phyloP scores from a whole-genome alignment of 2,797 vertebrate species.

The Crenuchus spilurus region DNA sequence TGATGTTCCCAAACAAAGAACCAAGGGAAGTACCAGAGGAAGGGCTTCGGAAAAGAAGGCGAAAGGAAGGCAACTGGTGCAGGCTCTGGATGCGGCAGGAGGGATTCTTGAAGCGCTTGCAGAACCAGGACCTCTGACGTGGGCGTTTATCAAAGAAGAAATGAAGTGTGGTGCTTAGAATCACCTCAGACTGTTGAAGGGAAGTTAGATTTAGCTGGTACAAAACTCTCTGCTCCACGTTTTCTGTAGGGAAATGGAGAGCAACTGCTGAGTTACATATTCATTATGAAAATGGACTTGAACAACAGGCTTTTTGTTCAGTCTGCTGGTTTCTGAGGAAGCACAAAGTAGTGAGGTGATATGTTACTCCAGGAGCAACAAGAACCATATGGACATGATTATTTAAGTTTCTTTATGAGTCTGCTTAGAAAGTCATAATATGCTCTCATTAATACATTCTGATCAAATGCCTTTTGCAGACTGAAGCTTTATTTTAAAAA shows the following conservation, averaged over 20 bases:
- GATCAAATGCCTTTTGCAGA: slow-evolving; percentile 71
- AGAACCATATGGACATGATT: slow-evolving; percentile 81
- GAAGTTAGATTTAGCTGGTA: slow-evolving; percentile 91
- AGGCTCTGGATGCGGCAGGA: slow-evolving; percentile 72
- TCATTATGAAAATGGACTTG: slow-evolving; percentile 36
- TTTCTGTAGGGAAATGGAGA: slow-evolving; percentile 62
- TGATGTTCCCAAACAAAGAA: slow-evolving; percentile 82
- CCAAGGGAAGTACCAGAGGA: slow-evolving; percentile 73
- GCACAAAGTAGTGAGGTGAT: slow-evolving; percentile 71
- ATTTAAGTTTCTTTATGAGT: slow-evolving; percentile 73
- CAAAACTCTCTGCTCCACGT: slow-evolving; percentile 74
- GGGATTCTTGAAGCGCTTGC: slow-evolving; percentile 80
- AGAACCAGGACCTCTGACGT: slow-evolving; percentile 73
- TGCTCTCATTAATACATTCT: slow-evolving; percentile 18
- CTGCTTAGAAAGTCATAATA: slow-evolving; percentile 50
- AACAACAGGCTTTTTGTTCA: slow-evolving; percentile 53
- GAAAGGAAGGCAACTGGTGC: slow-evolving; percentile 63
- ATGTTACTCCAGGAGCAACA: slow-evolving; percentile 74
- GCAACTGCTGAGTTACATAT: slow-evolving; percentile 71
- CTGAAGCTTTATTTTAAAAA: slow-evolving; percentile 66
- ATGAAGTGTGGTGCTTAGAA: slow-evolving; percentile 87
- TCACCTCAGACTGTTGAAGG: slow-evolving; percentile 88
- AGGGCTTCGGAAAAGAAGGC: slow-evolving; percentile 79
- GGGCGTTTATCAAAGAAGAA: slow-evolving; percentile 83
- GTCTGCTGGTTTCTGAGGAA: slow-evolving; percentile 67